Evolutionary conservation across 2,113 vertebrate genomes (phyloP), one percentile per base, ranked within the genome.

Genomic region (Apodemus speciosus): DNA sequence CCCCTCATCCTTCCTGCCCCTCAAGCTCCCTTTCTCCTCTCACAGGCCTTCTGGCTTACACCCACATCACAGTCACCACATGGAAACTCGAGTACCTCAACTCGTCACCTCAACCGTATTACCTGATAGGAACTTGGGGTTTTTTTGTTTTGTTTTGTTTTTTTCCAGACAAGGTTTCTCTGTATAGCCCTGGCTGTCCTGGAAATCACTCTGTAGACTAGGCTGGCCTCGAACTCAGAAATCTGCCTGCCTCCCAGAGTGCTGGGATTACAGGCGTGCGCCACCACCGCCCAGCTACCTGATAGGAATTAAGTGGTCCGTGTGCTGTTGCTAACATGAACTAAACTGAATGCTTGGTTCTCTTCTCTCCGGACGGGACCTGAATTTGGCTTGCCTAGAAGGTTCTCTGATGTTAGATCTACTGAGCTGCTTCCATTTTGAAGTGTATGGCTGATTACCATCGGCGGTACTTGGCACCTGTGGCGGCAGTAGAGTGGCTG

Each of bases 381-480:
- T 25, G n/a, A 43, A 40, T 68, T 49, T 13, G 10, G 25, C 9
- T 46, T 66, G 49, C 76, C 66, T 15, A 81, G 94, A 75, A 73
- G 9, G 43, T n/a, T 71, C 92, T 94, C 88, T 27, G 51, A 75
- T 58, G 58, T 89, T 73, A 46, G 66, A 77, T 91, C 40, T 80
- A 66, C 90, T 16, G 14, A 27, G 40, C 46, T 66, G 62, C 90
- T 89, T 88, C 88, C 77, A 86, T 90, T 76, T 92, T 64, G 66
- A 73, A 81, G 84, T 75, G n/a, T 23, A 40, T 0, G 0, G 58
- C 0, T 9, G 69, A 87, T 75, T 87, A 49, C 72, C 46, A 76
- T 68, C 27, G 13, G 9, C 32, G 13, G 6, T 7, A 5, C 62
- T 58, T 79, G 51, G 51, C 73, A 30, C 10, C 35, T 32, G 11